phyloP scores from a whole-genome alignment of 2,888 invertebrate species.

The Subacronicta megacephala region DNA sequence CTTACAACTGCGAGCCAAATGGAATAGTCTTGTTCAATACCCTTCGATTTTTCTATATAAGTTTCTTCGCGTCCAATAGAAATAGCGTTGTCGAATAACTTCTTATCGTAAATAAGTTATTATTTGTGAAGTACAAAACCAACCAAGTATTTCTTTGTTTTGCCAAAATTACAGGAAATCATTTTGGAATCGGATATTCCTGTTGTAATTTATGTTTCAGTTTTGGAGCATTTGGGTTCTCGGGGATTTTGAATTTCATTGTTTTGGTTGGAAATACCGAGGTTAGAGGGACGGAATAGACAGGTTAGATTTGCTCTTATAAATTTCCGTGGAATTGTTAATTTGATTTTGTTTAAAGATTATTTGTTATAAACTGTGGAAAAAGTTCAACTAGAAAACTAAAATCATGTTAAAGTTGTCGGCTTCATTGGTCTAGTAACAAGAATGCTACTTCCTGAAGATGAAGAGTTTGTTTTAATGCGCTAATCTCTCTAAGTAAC shows the following conservation, averaged over 20 bases:
- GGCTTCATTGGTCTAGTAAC: no score
- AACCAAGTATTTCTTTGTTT: constrained; percentile 45
- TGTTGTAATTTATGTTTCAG: constrained; percentile 42
- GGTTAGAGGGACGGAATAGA: constrained; percentile 1
- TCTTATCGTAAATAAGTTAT: constrained; percentile 47
- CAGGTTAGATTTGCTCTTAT: neutral
- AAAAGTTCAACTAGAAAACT: no score
- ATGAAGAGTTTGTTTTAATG: no score
- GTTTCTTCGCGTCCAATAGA: constrained; percentile 41
- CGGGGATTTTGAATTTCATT: constrained; percentile 28
- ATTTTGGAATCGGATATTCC: constrained; percentile 41
- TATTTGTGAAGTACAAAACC: constrained; percentile 33
- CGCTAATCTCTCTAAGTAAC: no score
- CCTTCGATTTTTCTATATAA: constrained; percentile 55
- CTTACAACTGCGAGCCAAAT: constrained; percentile 59
- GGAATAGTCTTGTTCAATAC: constrained; percentile 67
- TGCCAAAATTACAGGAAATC: constrained; percentile 31
- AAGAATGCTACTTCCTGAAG: no score
- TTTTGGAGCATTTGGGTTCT: constrained; percentile 28
- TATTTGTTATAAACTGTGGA: neutral
- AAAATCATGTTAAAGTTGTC: no score
- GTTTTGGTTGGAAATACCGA: constrained; percentile 16
- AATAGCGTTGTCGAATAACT: constrained; percentile 26
- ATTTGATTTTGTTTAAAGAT: neutral
- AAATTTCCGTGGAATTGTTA: neutral